Percentiles rank a stretch among this genome's conserved stretches.
phyloP scores from a whole-genome alignment of 1,140 invertebrate genomes.

The Zophobas atratus region DNA sequence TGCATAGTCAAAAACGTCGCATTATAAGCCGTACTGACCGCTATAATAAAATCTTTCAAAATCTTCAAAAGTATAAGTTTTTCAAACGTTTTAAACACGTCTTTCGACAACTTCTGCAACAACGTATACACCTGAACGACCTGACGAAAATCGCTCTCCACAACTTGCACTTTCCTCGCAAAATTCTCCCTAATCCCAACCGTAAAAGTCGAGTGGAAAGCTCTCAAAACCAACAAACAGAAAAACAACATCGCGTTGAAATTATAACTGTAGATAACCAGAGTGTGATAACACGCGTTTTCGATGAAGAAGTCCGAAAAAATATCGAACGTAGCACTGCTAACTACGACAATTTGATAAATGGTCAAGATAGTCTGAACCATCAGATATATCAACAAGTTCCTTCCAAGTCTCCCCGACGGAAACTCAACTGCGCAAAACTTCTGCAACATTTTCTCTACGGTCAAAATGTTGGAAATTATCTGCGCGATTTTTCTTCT shows the following conservation, averaged over 20 bases:
- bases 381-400: neutral
- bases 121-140: neutral
- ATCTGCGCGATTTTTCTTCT: slow-evolving; percentile 2
- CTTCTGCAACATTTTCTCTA: neutral
- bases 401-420: neutral
- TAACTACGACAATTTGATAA: neutral
- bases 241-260: slow-evolving; percentile 1
- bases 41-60: slow-evolving; percentile 17
- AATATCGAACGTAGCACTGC: neutral
- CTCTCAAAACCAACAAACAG: neutral
- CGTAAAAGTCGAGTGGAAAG: neutral
- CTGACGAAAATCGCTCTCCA: neutral
- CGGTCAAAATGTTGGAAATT: neutral
- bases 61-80: slow-evolving; percentile 6
- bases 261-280: neutral
- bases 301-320: neutral
- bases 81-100: slow-evolving; percentile 1
- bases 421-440: neutral
- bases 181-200: neutral
- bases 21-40: slow-evolving; percentile 11
- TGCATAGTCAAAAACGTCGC: neutral
- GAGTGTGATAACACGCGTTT: neutral
- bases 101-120: neutral
- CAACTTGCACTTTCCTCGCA: neutral
- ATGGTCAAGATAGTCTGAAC: neutral